These are phyloP conservation scores for Listrodromus nycthemerus DNA, from an alignment of 2,888 invertebrate genomes.

Conservation along the genomic window DNA sequence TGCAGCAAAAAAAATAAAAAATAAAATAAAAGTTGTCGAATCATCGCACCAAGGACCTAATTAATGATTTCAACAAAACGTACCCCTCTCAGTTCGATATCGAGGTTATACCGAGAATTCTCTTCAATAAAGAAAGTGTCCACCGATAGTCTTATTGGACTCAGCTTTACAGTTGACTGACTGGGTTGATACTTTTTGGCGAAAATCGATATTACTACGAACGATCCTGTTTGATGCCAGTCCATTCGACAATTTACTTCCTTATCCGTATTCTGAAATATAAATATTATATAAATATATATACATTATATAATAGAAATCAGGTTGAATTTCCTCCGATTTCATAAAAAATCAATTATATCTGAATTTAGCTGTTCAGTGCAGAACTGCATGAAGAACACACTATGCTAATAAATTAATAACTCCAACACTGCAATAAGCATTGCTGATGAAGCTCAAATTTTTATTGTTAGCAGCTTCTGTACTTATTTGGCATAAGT, in stretches of 20 bases:
- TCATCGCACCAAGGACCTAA: background rate
- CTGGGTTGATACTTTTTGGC: conserved; percentile 95
- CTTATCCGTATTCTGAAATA: conserved; percentile 85
- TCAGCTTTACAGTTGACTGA: conserved; percentile 91
- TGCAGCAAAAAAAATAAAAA: conserved; percentile 83
- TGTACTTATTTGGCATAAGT: background rate
- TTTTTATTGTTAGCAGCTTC: background rate
- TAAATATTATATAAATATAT: no score
- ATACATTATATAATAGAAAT: no score
- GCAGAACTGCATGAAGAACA: background rate
- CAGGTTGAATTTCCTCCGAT: no score
- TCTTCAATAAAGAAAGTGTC: conserved; percentile 92
- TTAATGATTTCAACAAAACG: conserved; percentile 76
- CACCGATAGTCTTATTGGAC: conserved; percentile 92
- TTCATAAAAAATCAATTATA: no score
- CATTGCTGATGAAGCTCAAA: background rate
- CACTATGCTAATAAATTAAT: background rate
- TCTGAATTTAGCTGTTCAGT: background rate
- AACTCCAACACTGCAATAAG: background rate
- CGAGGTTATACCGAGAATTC: conserved; percentile 90
- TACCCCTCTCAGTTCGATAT: conserved; percentile 94
- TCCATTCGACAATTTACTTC: conserved; percentile 93
- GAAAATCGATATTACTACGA: conserved; percentile 95
- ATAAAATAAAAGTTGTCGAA: conserved; percentile 36
- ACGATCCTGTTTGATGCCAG: conserved; percentile 96